Evolutionary conservation across 2,888 invertebrate species (phyloP).

Genomic region (Microctonus brassicae): DNA sequence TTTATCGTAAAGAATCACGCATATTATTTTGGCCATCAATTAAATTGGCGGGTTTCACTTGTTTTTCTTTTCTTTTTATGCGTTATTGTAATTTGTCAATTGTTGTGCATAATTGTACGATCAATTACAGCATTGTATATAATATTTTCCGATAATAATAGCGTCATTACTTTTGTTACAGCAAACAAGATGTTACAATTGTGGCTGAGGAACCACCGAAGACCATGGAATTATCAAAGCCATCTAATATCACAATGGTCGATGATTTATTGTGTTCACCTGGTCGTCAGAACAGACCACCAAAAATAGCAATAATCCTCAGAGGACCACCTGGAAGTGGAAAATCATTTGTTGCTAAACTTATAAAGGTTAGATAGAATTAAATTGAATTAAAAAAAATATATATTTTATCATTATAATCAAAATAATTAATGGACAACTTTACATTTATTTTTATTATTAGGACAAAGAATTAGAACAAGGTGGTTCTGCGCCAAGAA

Average conservation of each 20-base stretch:
- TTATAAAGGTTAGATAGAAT: constrained; percentile 78
- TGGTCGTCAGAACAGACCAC: constrained; percentile 84
- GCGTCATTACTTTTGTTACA: constrained; percentile 44
- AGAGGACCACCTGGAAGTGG: constrained; percentile 96
- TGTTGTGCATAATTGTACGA: not conserved
- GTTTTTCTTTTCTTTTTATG: not conserved
- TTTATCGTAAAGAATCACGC: too few species aligned
- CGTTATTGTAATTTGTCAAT: not conserved
- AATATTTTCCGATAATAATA: not conserved
- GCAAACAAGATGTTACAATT: constrained; percentile 45
- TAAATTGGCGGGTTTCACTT: not conserved
- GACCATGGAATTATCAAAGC: constrained; percentile 62
- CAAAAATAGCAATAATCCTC: constrained; percentile 87
- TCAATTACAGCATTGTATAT: not conserved
- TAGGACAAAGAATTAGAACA: constrained; percentile 83
- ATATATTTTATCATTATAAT: not conserved
- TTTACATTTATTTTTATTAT: constrained; percentile 41
- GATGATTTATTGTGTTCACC: constrained; percentile 88
- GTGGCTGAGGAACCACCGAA: constrained; percentile 46
- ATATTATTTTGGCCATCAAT: not conserved
- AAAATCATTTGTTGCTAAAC: constrained; percentile 90
- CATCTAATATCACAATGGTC: constrained; percentile 75
- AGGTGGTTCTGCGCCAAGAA: constrained; percentile 90
- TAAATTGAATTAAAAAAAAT: constrained; percentile 6
- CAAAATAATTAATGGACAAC: constrained; percentile 27